Evolutionary conservation across 2,888 invertebrate genomes (phyloP), one percentile per base, ranked within the genome.

Genomic region (Eilema depressum): DNA sequence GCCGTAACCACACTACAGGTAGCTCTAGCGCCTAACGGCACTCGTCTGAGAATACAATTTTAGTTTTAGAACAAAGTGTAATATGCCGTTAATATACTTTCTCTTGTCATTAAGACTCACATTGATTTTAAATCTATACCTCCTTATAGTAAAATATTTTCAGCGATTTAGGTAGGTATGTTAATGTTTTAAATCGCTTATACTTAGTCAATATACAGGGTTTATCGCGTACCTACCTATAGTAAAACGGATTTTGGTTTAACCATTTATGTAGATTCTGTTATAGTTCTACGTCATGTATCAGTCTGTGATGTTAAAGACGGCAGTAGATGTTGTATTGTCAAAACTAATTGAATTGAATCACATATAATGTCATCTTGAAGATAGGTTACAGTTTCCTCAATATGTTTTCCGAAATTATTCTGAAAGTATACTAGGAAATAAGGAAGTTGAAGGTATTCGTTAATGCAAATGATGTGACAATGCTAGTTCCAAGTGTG

Each of bases 21-120:
- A 95, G 91, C 88, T 85, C 87, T 94, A 94, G 94, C 94, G 88
- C 84, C 87, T 94, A 95, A 95, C 95, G 95, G 95, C 88, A 94
- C 90, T 91, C 85, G 76, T 83, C 85, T 86, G 86, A 90, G 90
- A 92, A 89, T 91, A 91, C 88, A 88, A 93, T 92, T 91, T 92
- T 89, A 80, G 88, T 90, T 92, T 89, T 88, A 89, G 89, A 89
- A 78, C 80, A 76, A 82, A 78, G 82, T 89, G 82, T 89, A 86
- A 84, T 86, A 87, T 87, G 86, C 89, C 89, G 90, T 89, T 90
- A 88, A 90, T 89, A 89, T 86, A 90, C 90, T 91, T 91, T 92
- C 91, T 88, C 89, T 84, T 75, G 74, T 79, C 78, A 82, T 85
- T 87, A 88, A 81, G 71, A 82, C 81, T 79, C 80, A 77, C 81